Base-by-base conservation (phyloP, 2,113 vertebrate genomes). In the Gadus chalcogrammus region DNA sequence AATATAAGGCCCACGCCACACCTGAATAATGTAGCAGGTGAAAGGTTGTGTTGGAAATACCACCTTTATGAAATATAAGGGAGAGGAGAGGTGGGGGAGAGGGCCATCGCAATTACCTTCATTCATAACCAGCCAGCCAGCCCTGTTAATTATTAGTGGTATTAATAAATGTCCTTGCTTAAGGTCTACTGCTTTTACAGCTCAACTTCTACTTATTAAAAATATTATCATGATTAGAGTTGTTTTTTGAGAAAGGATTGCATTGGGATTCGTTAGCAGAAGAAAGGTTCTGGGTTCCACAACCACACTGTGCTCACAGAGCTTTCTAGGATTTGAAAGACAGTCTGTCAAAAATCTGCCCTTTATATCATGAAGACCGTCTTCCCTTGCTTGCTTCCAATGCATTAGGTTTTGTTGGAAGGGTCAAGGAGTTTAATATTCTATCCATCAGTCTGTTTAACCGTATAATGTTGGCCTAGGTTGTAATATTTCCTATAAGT, bases 1-100 rank as follows among this genome's bases (percentile, higher is more conserved):
- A 81, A 84, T 78, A 75, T 76, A 84, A 61, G 59, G 20, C 22
- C 3, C 22, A 20, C 59, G n/a, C 59, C 22, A 20, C 78, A 84
- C 84, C 76, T 90, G 77, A 85, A 88, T 86, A 89, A 89, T 89
- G 78, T 78, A 86, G 71, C 82, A 81, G 87, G 84, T 87, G 68
- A 87, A 85, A 87, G 86, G 85, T 85, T 75, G 79, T 59, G 58
- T 72, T 69, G 65, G 71, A 78, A 83, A 85, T 88, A 82, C 65
- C 74, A 86, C 78, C 86, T 83, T 72, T 83, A 77, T 74, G 74
- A 88, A 80, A 82, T 82, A 73, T 79, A 80, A 80, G 74, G 66
- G 68, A 69, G 76, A 69, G 64, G 59, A 69, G 78, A 80, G 78
- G 75, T 74, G 58, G 58, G 18, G 58, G 8, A 77, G 63, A 55